Evolutionary conservation across 2,888 invertebrate species (phyloP), one percentile per base, ranked within the genome.

Genomic region (Achlya flavicornis): DNA sequence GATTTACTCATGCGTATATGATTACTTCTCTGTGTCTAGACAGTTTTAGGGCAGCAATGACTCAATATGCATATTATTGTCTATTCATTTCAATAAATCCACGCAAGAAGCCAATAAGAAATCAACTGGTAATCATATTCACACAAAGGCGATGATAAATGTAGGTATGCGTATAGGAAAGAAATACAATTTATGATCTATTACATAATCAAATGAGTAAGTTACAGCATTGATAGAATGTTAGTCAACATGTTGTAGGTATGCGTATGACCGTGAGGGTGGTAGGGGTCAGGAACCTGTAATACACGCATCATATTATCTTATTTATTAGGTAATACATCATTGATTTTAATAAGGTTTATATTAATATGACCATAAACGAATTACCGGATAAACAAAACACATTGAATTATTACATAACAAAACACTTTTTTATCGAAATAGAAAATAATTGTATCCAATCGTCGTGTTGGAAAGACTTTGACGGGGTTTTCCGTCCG

Each of bases 151-250:
- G 48, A n/a, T 53, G 14, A 10, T 53, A 53, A 53, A 19, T 53
- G 53, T 26, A 26, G 26, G 26, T 46, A n/a, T 53, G 19, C 14
- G 48, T 19, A 19, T 19, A 53, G 53, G 19, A 53, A 53, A 48
- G 7, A 53, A 53, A 53, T 53, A 53, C 53, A 53, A 53, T 10
- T 53, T 53, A 19, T 53, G 53, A 53, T 53, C n/a, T 19, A 53
- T 53, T 53, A 10, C 19, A 19, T 19, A 53, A 53, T 53, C 53
- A 19, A 53, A 53, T 53, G 7, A 19, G 53, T 53, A 53, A 19
- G 53, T 53, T 53, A 53, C 53, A 19, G 53, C 16, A 48, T 48
- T 48, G 48, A 16, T 48, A 16, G 48, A 16, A 16, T 48, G 48
- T 48, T 16, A 16, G 48, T 48, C 16, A n/a, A 48, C 16, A 19